phyloP scores from a whole-genome alignment of 2,888 invertebrate species.

The Pantelozetes paolii region DNA sequence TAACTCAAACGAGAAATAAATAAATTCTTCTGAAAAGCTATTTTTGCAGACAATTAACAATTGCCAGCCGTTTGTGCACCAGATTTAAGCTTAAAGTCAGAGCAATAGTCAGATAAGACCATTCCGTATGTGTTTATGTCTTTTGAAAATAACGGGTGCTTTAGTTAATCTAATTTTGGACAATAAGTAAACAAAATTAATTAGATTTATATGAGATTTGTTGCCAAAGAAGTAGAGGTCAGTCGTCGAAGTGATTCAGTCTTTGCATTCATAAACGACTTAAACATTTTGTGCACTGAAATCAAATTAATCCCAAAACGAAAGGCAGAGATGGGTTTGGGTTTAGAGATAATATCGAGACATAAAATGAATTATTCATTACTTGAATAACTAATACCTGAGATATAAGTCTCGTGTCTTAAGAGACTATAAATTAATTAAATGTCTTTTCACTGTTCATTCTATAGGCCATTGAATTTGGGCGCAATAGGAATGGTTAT shows the following conservation, averaged over 20 bases:
- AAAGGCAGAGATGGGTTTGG: too few relatives aligned
- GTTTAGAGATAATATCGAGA: background rate
- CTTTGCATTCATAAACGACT: background rate
- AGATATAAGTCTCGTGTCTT: background rate
- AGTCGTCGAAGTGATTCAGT: background rate
- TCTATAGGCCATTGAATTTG: slow-evolving; percentile 35
- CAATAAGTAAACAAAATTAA: slow-evolving; percentile 31
- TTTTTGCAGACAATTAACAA: too few relatives aligned
- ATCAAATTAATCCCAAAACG: too few relatives aligned
- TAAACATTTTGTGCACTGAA: too few relatives aligned
- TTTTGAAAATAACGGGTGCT: background rate
- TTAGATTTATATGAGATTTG: slow-evolving; percentile 29
- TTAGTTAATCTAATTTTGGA: background rate
- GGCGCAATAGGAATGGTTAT: slow-evolving; percentile 39
- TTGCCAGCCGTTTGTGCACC: too few relatives aligned
- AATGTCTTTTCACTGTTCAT: background rate
- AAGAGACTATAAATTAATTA: slow-evolving; percentile 22
- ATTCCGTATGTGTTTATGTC: too few relatives aligned
- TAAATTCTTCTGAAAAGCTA: too few relatives aligned
- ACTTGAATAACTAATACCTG: background rate
- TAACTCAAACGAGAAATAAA: too few relatives aligned
- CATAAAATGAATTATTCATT: slow-evolving; percentile 29
- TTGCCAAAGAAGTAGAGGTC: background rate
- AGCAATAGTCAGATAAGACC: too few relatives aligned
- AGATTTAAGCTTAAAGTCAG: too few relatives aligned